Evolutionary conservation across 1,140 invertebrate species (phyloP).

Genomic region (Drosophila sucinea): DNA sequence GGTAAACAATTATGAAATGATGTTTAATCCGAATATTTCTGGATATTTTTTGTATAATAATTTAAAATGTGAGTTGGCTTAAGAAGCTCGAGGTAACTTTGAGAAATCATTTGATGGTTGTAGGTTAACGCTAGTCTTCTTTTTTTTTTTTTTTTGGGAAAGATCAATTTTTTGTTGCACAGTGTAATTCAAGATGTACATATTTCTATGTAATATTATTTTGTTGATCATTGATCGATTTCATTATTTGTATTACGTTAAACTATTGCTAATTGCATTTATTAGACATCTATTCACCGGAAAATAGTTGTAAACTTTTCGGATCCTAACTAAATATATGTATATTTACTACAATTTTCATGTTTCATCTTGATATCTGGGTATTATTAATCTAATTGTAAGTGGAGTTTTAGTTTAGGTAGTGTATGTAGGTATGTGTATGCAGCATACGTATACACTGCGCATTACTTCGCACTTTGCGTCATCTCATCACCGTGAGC

Average conservation of each 20-base stretch:
- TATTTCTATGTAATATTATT: neutral
- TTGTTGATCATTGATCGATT: constrained; percentile 2
- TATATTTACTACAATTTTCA: constrained; percentile 16
- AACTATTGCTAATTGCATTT: constrained; percentile 8
- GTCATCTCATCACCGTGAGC: neutral
- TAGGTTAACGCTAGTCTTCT: neutral
- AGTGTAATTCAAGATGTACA: neutral
- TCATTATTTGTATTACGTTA: neutral
- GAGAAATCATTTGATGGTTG: constrained; percentile 5
- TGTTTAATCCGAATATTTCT: neutral
- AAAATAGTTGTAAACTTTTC: constrained; percentile 5
- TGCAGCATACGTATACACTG: neutral
- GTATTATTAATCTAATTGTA: constrained; percentile 11
- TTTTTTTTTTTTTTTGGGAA: neutral
- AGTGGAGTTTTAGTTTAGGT: constrained; percentile 9
- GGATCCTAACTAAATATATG: constrained; percentile 21
- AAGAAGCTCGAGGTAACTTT: constrained; percentile 5
- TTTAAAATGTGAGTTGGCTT: neutral
- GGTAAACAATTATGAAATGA: neutral
- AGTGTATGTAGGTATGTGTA: constrained; percentile 11
- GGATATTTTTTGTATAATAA: neutral
- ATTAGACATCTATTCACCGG: constrained; percentile 5
- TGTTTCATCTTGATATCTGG: constrained; percentile 3
- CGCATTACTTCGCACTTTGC: neutral
- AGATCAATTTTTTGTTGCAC: neutral